Base-by-base conservation (phyloP, 2,888 invertebrate genomes). In the Pimpla rufipes region DNA sequence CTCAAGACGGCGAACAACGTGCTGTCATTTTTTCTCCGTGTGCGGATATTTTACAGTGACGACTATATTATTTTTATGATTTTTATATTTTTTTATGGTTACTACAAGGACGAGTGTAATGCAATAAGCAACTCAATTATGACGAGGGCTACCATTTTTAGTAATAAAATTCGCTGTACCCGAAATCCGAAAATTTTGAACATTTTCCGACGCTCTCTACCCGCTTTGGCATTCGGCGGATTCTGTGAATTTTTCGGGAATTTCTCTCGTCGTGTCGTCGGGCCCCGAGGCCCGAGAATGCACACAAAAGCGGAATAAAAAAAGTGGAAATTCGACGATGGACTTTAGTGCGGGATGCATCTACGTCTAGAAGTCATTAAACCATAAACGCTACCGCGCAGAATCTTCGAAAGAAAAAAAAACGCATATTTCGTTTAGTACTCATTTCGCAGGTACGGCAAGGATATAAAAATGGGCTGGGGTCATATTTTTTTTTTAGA, bases 381-480 rank as follows among this genome's bases (percentile, higher is more conserved):
- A 88, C 88, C 88, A 88, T 90, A 90, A 90, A 90, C 64, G 66
- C 18, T 23, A 23, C 18, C 21, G 85, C 77, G 57, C 64, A 66
- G 79, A 66, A 68, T 84, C 76, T 47, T 29, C 52, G 57, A 67
- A 57, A 47, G 64, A 67, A 64, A 79, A 81, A 78, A 67, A 74
- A 29, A 21, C 4, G 35, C 42, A 67, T 84, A 81, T 84, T 81
- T 81, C 29, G 29, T 29, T 79, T 80, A 35, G 70, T 71, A 35
- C 37, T 40, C 10, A 62, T 62, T 23, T 57, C 40, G 47, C 42
- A 57, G 68, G 50, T 59, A 67, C 35, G 74, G n/a, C n/a, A n/a
- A n/a, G n/a, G 70, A 45, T 71, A 75, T 79, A 62, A 75, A 79
- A 76, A 76, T 62, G 42, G 23, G 64, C 66, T 40, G 21, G 71